Evolutionary conservation across 2,797 vertebrate species (phyloP).

Genomic region (Geotrypetes seraphini): DNA sequence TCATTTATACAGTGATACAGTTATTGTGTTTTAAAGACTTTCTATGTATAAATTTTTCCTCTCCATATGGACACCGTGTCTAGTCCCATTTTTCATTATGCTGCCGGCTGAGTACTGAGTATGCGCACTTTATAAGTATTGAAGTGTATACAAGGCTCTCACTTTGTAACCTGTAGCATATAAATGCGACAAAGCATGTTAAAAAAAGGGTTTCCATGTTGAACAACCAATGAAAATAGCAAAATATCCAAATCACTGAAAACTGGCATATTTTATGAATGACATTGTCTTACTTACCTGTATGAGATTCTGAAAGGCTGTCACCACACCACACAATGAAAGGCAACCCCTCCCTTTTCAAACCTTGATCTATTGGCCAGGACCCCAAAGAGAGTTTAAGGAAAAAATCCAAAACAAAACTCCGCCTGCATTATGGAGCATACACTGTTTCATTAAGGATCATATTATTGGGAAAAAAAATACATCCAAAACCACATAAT

Average conservation of each 20-base stretch:
- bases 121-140: constrained; percentile 96
- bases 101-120: constrained; percentile 92
- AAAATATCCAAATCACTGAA: constrained; percentile 63
- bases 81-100: constrained; percentile 95
- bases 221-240: constrained; percentile 71
- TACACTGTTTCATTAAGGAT: too few relatives aligned
- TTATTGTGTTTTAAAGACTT: constrained; percentile 49
- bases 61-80: constrained; percentile 90
- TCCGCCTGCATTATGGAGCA: too few relatives aligned
- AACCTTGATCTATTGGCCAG: too few relatives aligned
- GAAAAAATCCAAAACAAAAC: too few relatives aligned
- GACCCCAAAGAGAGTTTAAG: too few relatives aligned
- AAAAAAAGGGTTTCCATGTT: constrained; percentile 87
- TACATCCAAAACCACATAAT: too few relatives aligned
- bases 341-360: too few relatives aligned
- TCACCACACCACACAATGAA: too few relatives aligned
- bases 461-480: too few relatives aligned
- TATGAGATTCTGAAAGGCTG: constrained; percentile 54
- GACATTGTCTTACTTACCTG: constrained; percentile 68
- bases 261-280: constrained; percentile 61
- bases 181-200: constrained; percentile 99
- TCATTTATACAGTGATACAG: constrained; percentile 29
- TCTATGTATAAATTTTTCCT: constrained; percentile 70
- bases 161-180: constrained; percentile 99
- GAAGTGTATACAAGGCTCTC: constrained; percentile 98